Percentiles rank a stretch among this genome's conserved stretches.
Conservation (phyloP, 2,888 invertebrate genomes). For the Hecatera dysodea region DNA sequence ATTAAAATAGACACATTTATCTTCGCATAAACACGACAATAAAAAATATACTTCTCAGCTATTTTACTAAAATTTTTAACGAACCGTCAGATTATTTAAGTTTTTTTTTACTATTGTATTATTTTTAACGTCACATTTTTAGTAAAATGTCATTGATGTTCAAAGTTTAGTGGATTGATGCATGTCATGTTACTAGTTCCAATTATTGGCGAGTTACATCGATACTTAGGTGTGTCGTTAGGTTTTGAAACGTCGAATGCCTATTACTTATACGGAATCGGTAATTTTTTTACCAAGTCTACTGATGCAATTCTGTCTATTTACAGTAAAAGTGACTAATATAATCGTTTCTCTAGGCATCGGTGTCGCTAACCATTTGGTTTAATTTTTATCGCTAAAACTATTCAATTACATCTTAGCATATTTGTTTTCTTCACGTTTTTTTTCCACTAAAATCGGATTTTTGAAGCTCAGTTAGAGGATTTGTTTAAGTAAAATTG, state of each 20-base stretch:
- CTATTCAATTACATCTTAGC: conserved; percentile 68
- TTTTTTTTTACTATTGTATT: conserved; percentile 33
- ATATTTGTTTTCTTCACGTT: conserved; percentile 73
- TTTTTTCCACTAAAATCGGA: conserved; percentile 81
- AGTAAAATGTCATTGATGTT: conserved; percentile 12
- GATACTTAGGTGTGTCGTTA: conserved; percentile 48
- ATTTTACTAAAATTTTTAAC: conserved; percentile 53
- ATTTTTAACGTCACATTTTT: conserved; percentile 30
- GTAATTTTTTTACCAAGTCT: conserved; percentile 26
- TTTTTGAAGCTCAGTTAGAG: conserved; percentile 80
- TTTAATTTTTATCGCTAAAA: conserved; percentile 52
- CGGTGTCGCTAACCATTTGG: conserved; percentile 37
- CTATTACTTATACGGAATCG: conserved; percentile 29
- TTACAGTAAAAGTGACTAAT: conserved; percentile 39
- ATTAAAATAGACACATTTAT: conserved; percentile 67
- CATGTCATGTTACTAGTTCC: conserved; percentile 28
- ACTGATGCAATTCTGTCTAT: conserved; percentile 51
- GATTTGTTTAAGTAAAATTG: conserved; percentile 63
- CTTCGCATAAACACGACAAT: conserved; percentile 77
- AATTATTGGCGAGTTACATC: conserved; percentile 31
- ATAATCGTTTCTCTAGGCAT: conserved; percentile 35
- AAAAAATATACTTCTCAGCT: conserved; percentile 83
- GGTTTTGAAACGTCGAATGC: conserved; percentile 19
- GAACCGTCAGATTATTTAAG: conserved; percentile 13
- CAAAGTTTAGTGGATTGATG: conserved; percentile 11